phyloP scores from a whole-genome alignment of 2,888 invertebrate genomes.

The Spisula solida region DNA sequence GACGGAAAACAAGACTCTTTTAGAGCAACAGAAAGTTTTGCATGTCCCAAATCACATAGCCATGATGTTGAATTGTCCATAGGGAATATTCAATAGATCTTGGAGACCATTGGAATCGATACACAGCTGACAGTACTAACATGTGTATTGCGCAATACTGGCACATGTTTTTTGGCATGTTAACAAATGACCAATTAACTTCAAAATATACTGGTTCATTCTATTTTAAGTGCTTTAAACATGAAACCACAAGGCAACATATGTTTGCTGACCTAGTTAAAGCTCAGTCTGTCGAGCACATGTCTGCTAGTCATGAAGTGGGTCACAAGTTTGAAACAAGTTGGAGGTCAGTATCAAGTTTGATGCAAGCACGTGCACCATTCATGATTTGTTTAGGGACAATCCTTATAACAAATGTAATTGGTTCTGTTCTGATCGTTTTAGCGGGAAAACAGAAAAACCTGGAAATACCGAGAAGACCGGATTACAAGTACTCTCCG shows the following conservation, averaged over 20 bases:
- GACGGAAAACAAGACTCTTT: not conserved
- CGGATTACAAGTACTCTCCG: too few species aligned
- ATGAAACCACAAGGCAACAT: not conserved
- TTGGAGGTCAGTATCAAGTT: not conserved
- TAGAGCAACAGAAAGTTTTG: not conserved
- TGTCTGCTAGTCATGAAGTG: not conserved
- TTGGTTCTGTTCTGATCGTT: too few species aligned
- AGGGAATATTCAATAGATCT: not conserved
- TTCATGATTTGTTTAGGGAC: not conserved
- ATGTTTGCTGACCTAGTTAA: not conserved
- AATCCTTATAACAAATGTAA: not conserved
- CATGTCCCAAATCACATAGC: not conserved
- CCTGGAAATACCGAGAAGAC: too few species aligned
- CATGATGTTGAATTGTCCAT: not conserved
- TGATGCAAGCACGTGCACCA: not conserved
- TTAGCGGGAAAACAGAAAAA: too few species aligned
- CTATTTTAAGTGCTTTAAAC: not conserved
- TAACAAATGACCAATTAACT: not conserved
- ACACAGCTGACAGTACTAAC: not conserved
- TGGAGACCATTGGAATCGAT: not conserved
- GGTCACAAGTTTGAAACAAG: not conserved
- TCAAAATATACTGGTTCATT: not conserved
- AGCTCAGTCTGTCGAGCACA: not conserved
- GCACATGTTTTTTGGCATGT: constrained; percentile 2
- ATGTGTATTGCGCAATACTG: constrained; percentile 27